Evolutionary conservation across 2,797 vertebrate genomes (phyloP).

Genomic region (Epinephelus malabaricus): DNA sequence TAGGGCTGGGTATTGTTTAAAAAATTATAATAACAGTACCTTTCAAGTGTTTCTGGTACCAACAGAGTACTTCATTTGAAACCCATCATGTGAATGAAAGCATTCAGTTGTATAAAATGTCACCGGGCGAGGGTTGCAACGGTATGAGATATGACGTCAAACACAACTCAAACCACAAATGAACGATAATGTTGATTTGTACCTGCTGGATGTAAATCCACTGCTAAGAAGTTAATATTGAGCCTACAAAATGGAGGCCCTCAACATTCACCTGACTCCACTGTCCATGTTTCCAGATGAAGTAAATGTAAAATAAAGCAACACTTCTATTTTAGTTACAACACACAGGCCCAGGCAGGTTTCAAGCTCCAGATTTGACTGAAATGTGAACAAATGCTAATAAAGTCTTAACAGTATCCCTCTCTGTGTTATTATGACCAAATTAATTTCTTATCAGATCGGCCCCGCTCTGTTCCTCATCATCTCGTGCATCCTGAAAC

Average conservation of each 20-base stretch:
- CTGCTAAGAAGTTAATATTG: not conserved
- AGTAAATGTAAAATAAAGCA: constrained; percentile 3
- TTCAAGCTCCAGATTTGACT: constrained; percentile 23
- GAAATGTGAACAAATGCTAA: constrained; percentile 19
- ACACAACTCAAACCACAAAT: too few relatives aligned
- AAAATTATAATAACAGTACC: too few relatives aligned
- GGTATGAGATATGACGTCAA: too few relatives aligned
- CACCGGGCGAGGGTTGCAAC: too few relatives aligned
- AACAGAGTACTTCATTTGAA: too few relatives aligned
- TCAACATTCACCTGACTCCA: not conserved
- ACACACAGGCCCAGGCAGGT: constrained; percentile 6
- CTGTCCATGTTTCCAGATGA: not conserved
- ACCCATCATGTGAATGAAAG: too few relatives aligned
- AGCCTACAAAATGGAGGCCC: not conserved
- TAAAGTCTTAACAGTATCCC: constrained; percentile 1
- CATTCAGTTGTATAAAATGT: too few relatives aligned
- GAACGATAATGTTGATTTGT: constrained; percentile 6
- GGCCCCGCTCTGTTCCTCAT: constrained; percentile 17
- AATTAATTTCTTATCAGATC: constrained; percentile 30
- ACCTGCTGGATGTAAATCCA: constrained; percentile 2
- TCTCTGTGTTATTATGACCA: constrained; percentile 10
- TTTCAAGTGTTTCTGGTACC: too few relatives aligned
- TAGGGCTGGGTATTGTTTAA: too few relatives aligned
- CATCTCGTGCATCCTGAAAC: constrained; percentile 35
- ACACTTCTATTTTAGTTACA: not conserved